These are phyloP conservation scores for Aporophyla nigra DNA, from an alignment of 2,888 invertebrate species.

Conservation along the genomic window DNA sequence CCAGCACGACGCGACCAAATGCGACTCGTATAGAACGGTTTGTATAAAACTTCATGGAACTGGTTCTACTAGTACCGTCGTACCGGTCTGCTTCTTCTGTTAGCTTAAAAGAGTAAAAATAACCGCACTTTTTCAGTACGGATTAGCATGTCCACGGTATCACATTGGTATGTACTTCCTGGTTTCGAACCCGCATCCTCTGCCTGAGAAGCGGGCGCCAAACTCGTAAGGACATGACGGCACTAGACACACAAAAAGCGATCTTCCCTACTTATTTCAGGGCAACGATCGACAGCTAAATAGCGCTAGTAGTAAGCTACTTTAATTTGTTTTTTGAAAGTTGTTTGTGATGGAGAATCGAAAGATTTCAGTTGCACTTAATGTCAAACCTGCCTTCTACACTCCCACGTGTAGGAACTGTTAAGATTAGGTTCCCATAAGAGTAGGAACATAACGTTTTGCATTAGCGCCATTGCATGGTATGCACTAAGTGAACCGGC, in stretches of 20 bases:
- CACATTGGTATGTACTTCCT: neutral
- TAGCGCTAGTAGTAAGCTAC: neutral
- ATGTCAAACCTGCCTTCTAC: neutral
- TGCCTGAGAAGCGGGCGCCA: neutral
- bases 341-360: slow-evolving; percentile 2
- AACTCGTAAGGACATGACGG: neutral
- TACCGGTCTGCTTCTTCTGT: too few species aligned
- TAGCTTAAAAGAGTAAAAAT: neutral
- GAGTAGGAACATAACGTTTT: neutral
- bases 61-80: too few species aligned
- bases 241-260: neutral
- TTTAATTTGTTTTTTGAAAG: neutral
- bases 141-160: neutral
- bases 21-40: too few species aligned
- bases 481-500: slow-evolving; percentile 1
- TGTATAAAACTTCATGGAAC: too few species aligned
- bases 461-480: neutral
- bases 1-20: too few species aligned
- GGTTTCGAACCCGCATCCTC: neutral
- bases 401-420: neutral
- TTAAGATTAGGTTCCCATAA: slow-evolving; percentile 2
- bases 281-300: neutral
- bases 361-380: neutral
- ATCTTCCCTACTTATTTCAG: neutral
- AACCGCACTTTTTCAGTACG: neutral